Evolutionary conservation across 2,797 vertebrate genomes (phyloP), one percentile per base, ranked within the genome.

Genomic region (Manis javanica): DNA sequence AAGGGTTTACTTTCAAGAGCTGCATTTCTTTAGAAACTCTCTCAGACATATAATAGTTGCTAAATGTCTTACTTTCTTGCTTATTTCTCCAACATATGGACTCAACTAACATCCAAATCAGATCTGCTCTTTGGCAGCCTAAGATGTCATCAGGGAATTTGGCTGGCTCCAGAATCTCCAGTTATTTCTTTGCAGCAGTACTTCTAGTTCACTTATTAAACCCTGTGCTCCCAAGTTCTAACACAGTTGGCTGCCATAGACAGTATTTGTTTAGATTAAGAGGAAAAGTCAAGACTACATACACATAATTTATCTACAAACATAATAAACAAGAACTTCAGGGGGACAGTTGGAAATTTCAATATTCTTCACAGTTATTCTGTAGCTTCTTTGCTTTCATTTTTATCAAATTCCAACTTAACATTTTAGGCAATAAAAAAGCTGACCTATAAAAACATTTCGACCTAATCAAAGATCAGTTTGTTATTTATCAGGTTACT

Each of bases 21-120:
- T 78, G 34, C 71, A 46, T 91, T 94, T 93, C 94, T 94, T 82
- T 72, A 94, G 49, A 88, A 97, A 91, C n/a, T 68, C 63, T 57
- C 29, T 97, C 68, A 71, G 49, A 92, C 66, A 64, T n/a, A 7
- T 88, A 31, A 94, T 3, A 82, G 78, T 87, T 53, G 85, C 69
- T 95, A 92, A 74, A 39, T 53, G 21, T 39, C 68, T 91, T 85
- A 69, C 37, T 78, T 94, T 86, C 59, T 84, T 89, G 46, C 77
- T 75, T 90, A 26, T 34, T 96, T 82, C 59, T 51, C 82, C 82
- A 46, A 13, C 34, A 55, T 75, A 51, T 7, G 42, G 29, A n/a
- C 61, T 92, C 39, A 59, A 26, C 85, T 61, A 97, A 75, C 34
- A 55, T 57, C 61, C 29, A 51, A 72, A 21, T 81, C 74, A 23